Conservation (phyloP, 2,113 vertebrate species). For the Ariopsis seemanni region DNA sequence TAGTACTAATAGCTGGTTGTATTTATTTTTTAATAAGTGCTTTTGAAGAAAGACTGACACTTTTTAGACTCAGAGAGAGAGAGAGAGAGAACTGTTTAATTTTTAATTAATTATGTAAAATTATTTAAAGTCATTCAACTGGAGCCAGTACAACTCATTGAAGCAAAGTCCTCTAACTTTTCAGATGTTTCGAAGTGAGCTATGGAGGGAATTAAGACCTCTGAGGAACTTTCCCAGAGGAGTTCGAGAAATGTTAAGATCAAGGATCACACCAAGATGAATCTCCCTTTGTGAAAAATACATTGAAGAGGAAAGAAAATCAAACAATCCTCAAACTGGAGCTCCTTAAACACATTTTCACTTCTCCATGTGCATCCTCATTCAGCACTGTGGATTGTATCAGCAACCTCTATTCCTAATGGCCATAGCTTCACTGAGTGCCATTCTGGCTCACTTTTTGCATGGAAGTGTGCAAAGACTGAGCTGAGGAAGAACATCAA, state of each 20-base stretch:
- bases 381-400: slow-evolving; percentile 80
- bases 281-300: slow-evolving; percentile 63
- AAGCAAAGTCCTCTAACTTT: slow-evolving; percentile 78
- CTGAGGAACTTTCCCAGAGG: slow-evolving; percentile 79
- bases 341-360: slow-evolving; percentile 58
- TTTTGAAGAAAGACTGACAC: slow-evolving; percentile 79
- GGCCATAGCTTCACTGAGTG: slow-evolving; percentile 78
- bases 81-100: slow-evolving; percentile 81
- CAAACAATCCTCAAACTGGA: slow-evolving; percentile 61
- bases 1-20: slow-evolving; percentile 95
- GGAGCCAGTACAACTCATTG: slow-evolving; percentile 91
- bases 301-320: slow-evolving; percentile 14
- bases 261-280: slow-evolving; percentile 70
- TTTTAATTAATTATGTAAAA: slow-evolving; percentile 79
- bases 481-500: slow-evolving; percentile 59
- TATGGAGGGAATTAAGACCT: slow-evolving; percentile 71
- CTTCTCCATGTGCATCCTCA: slow-evolving; percentile 68
- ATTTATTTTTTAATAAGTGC: slow-evolving; percentile 96
- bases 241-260: slow-evolving; percentile 71
- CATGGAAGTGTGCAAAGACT: slow-evolving; percentile 80
- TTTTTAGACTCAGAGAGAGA: slow-evolving; percentile 72
- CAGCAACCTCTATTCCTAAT: slow-evolving; percentile 78
- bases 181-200: slow-evolving; percentile 73
- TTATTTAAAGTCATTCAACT: slow-evolving; percentile 99
- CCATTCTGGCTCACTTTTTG: slow-evolving; percentile 85